Evolutionary conservation across 2,113 vertebrate genomes (phyloP).

Genomic region (Pica pica): DNA sequence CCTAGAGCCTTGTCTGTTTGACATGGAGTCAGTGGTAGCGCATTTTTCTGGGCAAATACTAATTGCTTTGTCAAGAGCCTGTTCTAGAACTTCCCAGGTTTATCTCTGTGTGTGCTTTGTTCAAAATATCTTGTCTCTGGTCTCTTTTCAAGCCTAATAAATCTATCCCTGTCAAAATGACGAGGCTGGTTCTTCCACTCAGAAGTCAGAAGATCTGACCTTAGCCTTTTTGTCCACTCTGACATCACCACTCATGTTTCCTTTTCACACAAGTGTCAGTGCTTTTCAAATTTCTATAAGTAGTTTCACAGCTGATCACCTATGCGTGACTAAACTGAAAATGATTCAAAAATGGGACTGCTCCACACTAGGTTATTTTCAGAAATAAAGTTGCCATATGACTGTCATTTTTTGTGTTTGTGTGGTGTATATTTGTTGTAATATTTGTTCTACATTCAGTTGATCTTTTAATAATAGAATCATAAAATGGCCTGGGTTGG

Average conservation of each 20-base stretch:
- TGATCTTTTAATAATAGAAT: background rate
- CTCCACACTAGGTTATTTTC: background rate
- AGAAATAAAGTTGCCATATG: background rate
- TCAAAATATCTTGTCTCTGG: background rate
- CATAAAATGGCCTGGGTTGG: background rate
- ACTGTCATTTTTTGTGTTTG: background rate
- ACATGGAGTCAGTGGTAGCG: fast-evolving
- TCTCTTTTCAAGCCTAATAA: background rate
- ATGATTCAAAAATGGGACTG: background rate
- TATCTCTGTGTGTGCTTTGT: background rate
- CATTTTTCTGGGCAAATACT: background rate
- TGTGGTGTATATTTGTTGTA: background rate
- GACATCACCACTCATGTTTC: background rate
- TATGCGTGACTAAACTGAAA: background rate
- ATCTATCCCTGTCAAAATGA: background rate
- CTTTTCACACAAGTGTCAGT: background rate
- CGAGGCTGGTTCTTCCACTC: background rate
- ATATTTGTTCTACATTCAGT: background rate
- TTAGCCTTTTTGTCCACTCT: background rate
- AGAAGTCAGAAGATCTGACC: background rate
- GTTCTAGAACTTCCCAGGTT: background rate
- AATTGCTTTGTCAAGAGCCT: background rate
- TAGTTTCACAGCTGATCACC: background rate
- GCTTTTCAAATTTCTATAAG: background rate
- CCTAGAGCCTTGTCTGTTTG: background rate